Evolutionary conservation across 2,888 invertebrate species (phyloP), one percentile per base, ranked within the genome.

Genomic region (Ramazzottius varieornatus): DNA sequence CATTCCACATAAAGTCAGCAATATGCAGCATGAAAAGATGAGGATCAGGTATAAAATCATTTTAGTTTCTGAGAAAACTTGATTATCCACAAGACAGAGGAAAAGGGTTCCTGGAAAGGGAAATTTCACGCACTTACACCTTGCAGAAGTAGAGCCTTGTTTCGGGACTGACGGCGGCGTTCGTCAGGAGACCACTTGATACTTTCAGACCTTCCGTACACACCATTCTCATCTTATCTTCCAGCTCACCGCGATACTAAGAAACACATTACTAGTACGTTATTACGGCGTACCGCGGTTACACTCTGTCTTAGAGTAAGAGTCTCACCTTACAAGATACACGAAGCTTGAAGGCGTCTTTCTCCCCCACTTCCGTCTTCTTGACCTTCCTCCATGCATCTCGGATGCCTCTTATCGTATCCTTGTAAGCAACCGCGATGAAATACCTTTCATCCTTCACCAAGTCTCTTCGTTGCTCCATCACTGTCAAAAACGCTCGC

Each of bases 401-500:
- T 24, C 54, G 8, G 4, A 54, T 24, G 29, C 29, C 29, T 29
- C 54, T 8, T 4, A 54, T 24, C 54, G 54, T 16, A 29, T 54
- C 54, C 29, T 54, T 54, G 24, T 54, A 54, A 4, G 20, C 54
- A 8, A 54, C 54, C 54, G 54, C 54, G 29, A 54, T 54, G 29
- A 54, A 54, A 24, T 54, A 54, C 29, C 54, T 8, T 24, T 54
- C 54, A 54, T 54, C 54, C 54, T 54, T 54, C 29, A 54, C n/a
- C 54, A 54, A 29, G 54, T 54, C 54, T 29, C 54, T 13, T 24
- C 24, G 8, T 24, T 8, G n/a, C 4, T 29, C 54, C 54, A 16
- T 8, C 54, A 54, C 54, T 24, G 29, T 54, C 54, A 54, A 29
- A 29, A 54, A 54, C 16, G 20, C 29, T 29, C 54, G 13, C 54